Evolutionary conservation across 2,888 invertebrate species (phyloP), one percentile per base, ranked within the genome.

Genomic region (Himalopsyche anomala): DNA sequence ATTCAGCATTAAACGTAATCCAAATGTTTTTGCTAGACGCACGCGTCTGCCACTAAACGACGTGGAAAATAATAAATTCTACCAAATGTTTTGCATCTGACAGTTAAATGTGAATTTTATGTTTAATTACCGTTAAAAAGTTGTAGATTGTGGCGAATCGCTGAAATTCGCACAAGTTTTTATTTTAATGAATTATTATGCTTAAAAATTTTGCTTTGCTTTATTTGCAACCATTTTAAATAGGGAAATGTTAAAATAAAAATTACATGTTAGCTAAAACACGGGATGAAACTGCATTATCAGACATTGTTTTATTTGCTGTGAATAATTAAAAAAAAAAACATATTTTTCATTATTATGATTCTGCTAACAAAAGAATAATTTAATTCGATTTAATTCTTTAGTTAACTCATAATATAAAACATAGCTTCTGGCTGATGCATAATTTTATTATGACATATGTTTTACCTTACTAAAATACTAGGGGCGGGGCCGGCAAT

Each of bases 21-120:
- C 74, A 15, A 74, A 74, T 74, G 74, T 74, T 74, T 74, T 74
- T 74, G 74, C 74, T 74, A 74, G 74, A 74, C 74, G 86, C 86
- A 82, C 83, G 85, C 84, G 85, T 84, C 85, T 79, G 83, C 82
- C 81, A 85, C 84, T 84, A 88, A 82, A 85, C 88, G 85, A 84
- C 88, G 80, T 79, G 85, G 84, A 87, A 87, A 84, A 84, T 28
- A 80, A 88, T 88, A 88, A 88, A 88, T 88, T 86, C 81, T 83
- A 82, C 85, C 54, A 80, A 87, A 88, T 85, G 84, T 82, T 80
- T 84, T 88, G 88, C 87, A 74, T 42, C 62, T 87, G 88, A 87
- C 88, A 88, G 85, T 81, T 87, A 84, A 85, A 88, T 87, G 85
- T 87, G 86, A 87, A 87, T 86, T 85, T 83, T 86, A 85, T 84